Conservation (phyloP, 2,888 invertebrate genomes). For the Leucophenga maculata region DNA sequence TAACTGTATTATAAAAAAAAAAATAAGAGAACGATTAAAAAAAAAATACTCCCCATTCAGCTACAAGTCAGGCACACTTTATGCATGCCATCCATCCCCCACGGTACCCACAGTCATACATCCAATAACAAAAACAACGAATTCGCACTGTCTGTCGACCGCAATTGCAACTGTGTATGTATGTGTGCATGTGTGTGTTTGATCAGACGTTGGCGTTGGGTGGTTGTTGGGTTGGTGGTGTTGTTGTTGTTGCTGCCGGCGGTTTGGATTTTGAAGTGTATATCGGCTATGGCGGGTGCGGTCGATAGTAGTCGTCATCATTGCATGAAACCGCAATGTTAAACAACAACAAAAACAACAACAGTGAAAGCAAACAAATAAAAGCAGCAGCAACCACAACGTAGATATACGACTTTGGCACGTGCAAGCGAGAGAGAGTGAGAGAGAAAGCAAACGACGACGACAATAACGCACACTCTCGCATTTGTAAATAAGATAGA, state of each 20-base stretch:
- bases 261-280: neutral
- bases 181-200: slow-evolving; percentile 33
- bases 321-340: slow-evolving; percentile 43
- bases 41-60: slow-evolving; percentile 8
- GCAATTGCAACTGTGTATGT: slow-evolving; percentile 31
- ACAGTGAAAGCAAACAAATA: slow-evolving; percentile 37
- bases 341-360: slow-evolving; percentile 34
- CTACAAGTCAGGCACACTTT: slow-evolving; percentile 17
- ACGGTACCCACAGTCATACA: slow-evolving; percentile 44
- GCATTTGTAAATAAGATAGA: slow-evolving; percentile 20
- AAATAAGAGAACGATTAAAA: neutral
- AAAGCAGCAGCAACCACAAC: slow-evolving; percentile 31
- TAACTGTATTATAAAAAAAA: neutral
- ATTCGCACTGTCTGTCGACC: slow-evolving; percentile 57
- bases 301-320: neutral
- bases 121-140: slow-evolving; percentile 34
- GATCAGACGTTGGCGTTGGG: slow-evolving; percentile 9
- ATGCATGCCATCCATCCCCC: neutral
- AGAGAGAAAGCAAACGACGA: neutral
- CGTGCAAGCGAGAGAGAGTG: slow-evolving; percentile 13
- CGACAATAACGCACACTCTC: neutral
- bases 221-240: neutral
- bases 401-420: neutral
- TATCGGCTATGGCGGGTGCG: slow-evolving; percentile 20
- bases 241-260: slow-evolving; percentile 21